phyloP scores from a whole-genome alignment of 2,797 vertebrate genomes.

The Merluccius polli region DNA sequence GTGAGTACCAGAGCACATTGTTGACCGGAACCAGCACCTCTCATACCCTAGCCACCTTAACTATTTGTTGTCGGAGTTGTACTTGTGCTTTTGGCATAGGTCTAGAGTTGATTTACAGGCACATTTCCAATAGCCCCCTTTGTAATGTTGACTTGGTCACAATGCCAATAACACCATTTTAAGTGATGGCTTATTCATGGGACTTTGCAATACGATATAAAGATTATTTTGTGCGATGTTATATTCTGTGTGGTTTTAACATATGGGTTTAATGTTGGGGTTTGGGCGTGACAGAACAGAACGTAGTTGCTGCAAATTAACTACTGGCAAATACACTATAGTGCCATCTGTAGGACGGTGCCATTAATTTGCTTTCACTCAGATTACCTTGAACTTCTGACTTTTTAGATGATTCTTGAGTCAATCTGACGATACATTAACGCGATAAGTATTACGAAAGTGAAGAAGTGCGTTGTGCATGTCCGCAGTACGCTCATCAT shows the following conservation, averaged over 20 bases:
- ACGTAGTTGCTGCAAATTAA: background rate
- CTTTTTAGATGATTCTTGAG: background rate
- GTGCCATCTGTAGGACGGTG: too few relatives aligned
- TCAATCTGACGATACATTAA: background rate
- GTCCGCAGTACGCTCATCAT: background rate
- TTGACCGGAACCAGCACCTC: too few relatives aligned
- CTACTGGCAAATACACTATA: background rate
- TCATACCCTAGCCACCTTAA: too few relatives aligned
- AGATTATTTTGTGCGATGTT: too few relatives aligned
- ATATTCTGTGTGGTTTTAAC: too few relatives aligned
- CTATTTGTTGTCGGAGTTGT: too few relatives aligned
- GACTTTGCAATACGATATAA: background rate
- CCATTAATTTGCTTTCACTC: background rate
- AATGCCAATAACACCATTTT: background rate
- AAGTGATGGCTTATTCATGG: background rate
- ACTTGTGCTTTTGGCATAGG: too few relatives aligned
- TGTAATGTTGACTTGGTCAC: constrained; percentile 6
- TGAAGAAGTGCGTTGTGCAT: background rate
- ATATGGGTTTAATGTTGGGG: too few relatives aligned
- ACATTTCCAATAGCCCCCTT: background rate
- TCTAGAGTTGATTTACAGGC: background rate
- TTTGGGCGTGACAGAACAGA: too few relatives aligned
- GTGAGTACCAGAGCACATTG: too few relatives aligned
- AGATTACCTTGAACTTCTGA: background rate
- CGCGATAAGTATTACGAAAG: background rate